Evolutionary conservation across 1,140 invertebrate species (phyloP).

Genomic region (Polypedilum vanderplanki): DNA sequence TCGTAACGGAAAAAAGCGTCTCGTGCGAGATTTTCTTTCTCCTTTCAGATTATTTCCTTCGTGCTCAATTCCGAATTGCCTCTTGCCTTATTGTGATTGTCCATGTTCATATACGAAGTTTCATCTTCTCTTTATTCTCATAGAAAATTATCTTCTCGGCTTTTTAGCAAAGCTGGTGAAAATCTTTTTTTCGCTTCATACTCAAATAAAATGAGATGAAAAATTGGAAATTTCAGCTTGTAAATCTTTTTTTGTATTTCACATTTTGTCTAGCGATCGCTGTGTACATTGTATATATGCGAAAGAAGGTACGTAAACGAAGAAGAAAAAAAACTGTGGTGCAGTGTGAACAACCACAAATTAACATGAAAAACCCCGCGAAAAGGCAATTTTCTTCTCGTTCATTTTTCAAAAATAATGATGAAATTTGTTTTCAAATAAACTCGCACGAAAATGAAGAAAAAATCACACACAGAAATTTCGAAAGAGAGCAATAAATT

Average conservation of each 20-base stretch:
- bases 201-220: neutral
- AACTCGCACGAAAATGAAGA: neutral
- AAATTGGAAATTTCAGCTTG: neutral
- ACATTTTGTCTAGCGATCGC: neutral
- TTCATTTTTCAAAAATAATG: neutral
- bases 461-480: neutral
- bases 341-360: neutral
- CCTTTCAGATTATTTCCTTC: neutral
- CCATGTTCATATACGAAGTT: neutral
- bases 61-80: neutral
- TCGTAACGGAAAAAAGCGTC: conserved; percentile 16
- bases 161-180: neutral
- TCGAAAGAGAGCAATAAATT: neutral
- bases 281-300: neutral
- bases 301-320: neutral
- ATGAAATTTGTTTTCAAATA: conserved; percentile 24
- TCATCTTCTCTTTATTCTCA: neutral
- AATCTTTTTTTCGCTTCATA: too few relatives aligned
- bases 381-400: neutral
- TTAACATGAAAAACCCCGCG: neutral
- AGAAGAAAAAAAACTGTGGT: conserved; percentile 22
- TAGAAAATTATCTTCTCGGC: neutral
- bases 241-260: neutral
- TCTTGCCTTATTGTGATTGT: conserved; percentile 9
- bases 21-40: conserved; percentile 10